Conservation (phyloP, 2,113 vertebrate species). For the Uropsilus gracilis region DNA sequence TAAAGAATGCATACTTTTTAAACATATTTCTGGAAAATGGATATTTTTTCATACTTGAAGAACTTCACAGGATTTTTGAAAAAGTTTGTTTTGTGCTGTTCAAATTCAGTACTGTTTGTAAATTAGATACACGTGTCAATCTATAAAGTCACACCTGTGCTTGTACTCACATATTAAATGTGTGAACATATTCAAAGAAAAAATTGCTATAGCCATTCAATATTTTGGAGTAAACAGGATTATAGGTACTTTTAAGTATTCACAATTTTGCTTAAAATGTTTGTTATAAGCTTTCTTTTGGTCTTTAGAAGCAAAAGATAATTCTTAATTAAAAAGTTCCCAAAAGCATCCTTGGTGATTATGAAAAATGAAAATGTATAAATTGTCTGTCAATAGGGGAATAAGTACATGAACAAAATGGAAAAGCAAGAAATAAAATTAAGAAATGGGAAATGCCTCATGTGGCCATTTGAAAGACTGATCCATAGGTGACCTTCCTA, state of each 20-base stretch:
- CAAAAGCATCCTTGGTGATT: not conserved
- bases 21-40: not conserved
- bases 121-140: not conserved
- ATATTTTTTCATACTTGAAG: not conserved
- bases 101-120: not conserved
- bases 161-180: not conserved
- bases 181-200: not conserved
- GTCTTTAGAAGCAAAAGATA: not conserved
- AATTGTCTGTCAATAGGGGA: not conserved
- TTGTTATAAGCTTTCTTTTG: not conserved
- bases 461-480: not conserved
- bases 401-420: not conserved
- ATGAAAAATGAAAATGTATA: constrained; percentile 41
- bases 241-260: not conserved
- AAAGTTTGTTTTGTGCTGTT: not conserved
- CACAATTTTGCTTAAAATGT: constrained; percentile 14
- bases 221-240: not conserved
- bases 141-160: not conserved
- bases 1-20: not conserved
- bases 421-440: not conserved
- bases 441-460: not conserved
- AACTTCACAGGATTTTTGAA: not conserved
- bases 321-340: not conserved
- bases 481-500: not conserved
- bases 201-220: not conserved